A percentile compares a stretch with the other conserved stretches of the same genome.
Conservation (phyloP, 2,113 vertebrate species). For the Trochalopteron elliotii region DNA sequence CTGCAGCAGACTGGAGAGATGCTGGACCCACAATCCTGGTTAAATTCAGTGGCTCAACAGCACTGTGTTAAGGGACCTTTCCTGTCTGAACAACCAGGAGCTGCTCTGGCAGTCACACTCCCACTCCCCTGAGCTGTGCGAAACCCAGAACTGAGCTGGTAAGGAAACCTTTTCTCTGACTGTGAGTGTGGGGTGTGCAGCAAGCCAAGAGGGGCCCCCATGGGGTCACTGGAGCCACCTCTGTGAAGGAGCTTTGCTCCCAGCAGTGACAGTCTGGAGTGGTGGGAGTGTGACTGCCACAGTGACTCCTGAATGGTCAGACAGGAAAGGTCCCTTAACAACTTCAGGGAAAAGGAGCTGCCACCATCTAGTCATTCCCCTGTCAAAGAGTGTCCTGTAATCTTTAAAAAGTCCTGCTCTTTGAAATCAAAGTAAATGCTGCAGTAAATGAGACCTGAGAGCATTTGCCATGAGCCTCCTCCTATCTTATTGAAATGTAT, state of each 20-base stretch:
- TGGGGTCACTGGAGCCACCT: not conserved
- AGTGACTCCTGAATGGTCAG: not conserved
- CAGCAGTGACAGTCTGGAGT: not conserved
- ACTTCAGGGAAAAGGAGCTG: not conserved
- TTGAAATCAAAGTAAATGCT: not conserved
- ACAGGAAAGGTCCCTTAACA: not conserved
- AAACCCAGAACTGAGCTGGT: not conserved
- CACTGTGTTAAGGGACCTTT: not conserved
- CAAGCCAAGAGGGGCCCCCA: not conserved
- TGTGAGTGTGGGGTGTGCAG: not conserved
- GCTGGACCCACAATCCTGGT: not conserved
- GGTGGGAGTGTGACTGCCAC: not conserved
- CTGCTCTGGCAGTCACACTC: not conserved
- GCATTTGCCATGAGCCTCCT: not conserved
- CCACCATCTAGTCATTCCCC: not conserved
- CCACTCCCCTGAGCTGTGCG: not conserved
- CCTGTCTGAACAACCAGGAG: not conserved
- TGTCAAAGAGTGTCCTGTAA: not conserved
- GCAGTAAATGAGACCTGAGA: not conserved
- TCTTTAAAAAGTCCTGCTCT: not conserved
- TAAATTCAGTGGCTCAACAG: not conserved
- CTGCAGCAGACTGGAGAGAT: not conserved
- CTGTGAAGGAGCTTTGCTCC: not conserved
- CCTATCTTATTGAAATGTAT: not conserved
- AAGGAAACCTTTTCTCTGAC: not conserved